These are phyloP conservation scores for Ophion slaviceki DNA, from an alignment of 2,888 invertebrate species.

Conservation along the genomic window DNA sequence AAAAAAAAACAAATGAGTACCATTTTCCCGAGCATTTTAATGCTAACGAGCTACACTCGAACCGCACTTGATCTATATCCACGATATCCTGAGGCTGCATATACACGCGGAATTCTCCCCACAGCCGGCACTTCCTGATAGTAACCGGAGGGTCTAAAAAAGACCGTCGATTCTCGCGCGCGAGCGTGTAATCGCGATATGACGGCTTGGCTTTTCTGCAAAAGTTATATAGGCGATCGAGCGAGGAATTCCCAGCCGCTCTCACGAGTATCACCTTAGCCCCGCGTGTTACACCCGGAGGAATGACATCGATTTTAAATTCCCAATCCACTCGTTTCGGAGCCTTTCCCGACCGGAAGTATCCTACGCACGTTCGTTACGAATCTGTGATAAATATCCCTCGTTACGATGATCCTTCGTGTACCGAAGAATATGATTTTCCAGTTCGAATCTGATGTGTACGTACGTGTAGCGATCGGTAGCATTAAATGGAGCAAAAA, in stretches of 20 bases:
- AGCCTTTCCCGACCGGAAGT: not conserved
- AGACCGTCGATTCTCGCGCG: constrained; percentile 58
- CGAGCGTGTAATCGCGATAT: constrained; percentile 75
- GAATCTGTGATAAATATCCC: not conserved
- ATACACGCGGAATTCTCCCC: constrained; percentile 63
- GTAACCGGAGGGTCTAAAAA: constrained; percentile 34
- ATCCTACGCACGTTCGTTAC: not conserved
- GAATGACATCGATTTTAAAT: constrained; percentile 1
- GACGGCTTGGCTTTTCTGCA: constrained; percentile 57
- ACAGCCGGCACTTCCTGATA: constrained; percentile 23
- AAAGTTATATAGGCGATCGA: constrained; percentile 62
- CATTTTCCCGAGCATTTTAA: constrained; percentile 10
- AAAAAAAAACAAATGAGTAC: constrained; percentile 4
- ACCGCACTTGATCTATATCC: constrained; percentile 27
- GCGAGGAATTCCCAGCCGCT: constrained; percentile 48
- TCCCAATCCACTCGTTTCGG: not conserved
- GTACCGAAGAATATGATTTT: not conserved
- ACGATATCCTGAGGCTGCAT: not conserved
- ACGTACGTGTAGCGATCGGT: not conserved
- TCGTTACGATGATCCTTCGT: not conserved
- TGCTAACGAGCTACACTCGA: constrained; percentile 26
- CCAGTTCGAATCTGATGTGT: not conserved
- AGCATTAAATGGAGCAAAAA: not conserved
- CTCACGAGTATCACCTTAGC: constrained; percentile 54
- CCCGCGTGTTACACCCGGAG: not conserved